Evolutionary conservation across 2,888 invertebrate genomes (phyloP).

Genomic region (Amphipoea oculea): DNA sequence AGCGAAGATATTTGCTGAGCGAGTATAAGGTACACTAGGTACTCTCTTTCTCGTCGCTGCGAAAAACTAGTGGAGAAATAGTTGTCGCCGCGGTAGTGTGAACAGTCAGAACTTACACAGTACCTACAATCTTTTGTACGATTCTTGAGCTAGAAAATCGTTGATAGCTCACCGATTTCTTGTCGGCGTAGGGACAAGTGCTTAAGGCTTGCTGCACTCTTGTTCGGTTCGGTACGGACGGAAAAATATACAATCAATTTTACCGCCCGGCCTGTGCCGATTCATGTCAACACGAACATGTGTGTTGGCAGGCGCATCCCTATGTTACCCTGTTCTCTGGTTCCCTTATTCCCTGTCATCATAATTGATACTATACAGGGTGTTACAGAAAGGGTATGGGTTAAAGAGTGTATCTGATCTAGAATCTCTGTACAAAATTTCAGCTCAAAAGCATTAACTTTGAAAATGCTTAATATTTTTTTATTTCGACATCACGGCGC

Average conservation of each 20-base stretch:
- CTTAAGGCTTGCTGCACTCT: not conserved
- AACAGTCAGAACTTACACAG: not conserved
- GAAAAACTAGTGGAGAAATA: not conserved
- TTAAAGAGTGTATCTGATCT: too few relatives aligned
- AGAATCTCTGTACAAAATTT: too few relatives aligned
- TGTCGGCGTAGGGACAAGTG: not conserved
- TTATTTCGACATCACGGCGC: too few relatives aligned
- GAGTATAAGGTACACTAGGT: not conserved
- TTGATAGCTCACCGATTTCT: not conserved
- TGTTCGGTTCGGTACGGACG: not conserved
- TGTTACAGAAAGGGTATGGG: too few relatives aligned
- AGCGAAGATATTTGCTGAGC: not conserved
- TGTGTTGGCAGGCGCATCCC: too few relatives aligned
- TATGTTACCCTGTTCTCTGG: not conserved
- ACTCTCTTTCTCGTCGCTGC: not conserved
- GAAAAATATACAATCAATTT: not conserved
- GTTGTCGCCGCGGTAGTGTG: not conserved
- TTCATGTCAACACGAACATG: not conserved
- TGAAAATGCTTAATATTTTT: too few relatives aligned
- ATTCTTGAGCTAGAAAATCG: not conserved
- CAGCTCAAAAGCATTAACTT: too few relatives aligned
- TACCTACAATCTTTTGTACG: not conserved
- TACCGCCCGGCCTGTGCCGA: not conserved
- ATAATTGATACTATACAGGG: not conserved
- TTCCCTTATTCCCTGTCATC: not conserved